Evolutionary conservation across 2,113 vertebrate genomes (phyloP), one percentile per base, ranked within the genome.

Genomic region (Antigone vipio): DNA sequence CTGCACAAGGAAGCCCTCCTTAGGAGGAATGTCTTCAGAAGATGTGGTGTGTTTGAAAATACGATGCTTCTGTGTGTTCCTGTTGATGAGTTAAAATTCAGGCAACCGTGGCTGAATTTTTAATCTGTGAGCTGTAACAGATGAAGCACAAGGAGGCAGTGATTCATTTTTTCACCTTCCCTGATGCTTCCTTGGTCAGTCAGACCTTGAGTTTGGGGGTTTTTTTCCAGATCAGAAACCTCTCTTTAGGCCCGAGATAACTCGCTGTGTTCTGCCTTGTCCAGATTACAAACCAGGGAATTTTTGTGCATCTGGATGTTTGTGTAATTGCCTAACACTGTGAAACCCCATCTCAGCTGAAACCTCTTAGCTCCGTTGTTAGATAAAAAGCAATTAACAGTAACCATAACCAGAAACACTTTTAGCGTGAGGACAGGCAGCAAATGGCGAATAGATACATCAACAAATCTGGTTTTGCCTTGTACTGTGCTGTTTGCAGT

Each of bases 351-450:
- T 86, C 83, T 95, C 91, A 82, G 86, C 49, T 78, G 88, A 92
- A 94, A 77, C 76, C 86, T 91, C 88, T 88, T 84, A 84, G 79
- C 91, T 91, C 56, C 74, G n/a, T 68, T 75, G 35, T 56, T 88
- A 92, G 92, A 92, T 53, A 91, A 95, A 95, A 93, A 79, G 87
- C 94, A 95, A 96, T 97, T 97, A 96, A 95, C 93, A 95, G 81
- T 62, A 95, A 85, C 89, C 53, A 93, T 95, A 96, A 96, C 80
- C 91, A 94, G 95, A 95, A 96, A 71, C 83, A 58, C 87, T 94
- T 92, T 52, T 42, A 89, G 86, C 1, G 35, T 45, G 86, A 95
- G 86, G 69, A 86, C 80, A 67, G 47, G 72, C 93, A 96, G 76
- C 77, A 88, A 96, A 94, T 24, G 34, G 95, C 76, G 91, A 92